Conservation (phyloP, 2,888 invertebrate genomes). For the Trilocha varians region DNA sequence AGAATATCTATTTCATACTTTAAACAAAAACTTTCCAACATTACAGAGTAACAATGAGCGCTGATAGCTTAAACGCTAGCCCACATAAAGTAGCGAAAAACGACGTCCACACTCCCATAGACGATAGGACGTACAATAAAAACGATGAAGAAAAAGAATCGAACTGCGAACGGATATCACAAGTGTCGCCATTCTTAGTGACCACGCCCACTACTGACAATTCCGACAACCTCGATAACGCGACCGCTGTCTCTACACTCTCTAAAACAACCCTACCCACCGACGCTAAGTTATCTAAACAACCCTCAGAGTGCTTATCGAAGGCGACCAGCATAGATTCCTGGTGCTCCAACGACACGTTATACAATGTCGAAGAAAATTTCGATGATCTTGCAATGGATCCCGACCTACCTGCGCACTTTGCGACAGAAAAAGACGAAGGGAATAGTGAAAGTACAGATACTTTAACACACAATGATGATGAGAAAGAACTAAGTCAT, state of each 20-base stretch:
- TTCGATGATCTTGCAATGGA: slow-evolving; percentile 63
- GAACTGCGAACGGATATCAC: slow-evolving; percentile 50
- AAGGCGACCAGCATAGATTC: slow-evolving; percentile 76
- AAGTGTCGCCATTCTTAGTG: slow-evolving; percentile 57
- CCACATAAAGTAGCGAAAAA: slow-evolving; percentile 32
- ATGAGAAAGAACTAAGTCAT: slow-evolving; percentile 48
- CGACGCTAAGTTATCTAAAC: slow-evolving; percentile 60
- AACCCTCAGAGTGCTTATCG: slow-evolving; percentile 55
- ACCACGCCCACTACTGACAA: slow-evolving; percentile 59
- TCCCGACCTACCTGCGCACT: slow-evolving; percentile 37
- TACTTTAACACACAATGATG: slow-evolving; percentile 55
- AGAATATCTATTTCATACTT: too few species aligned
- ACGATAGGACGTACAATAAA: slow-evolving; percentile 51
- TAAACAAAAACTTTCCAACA: too few species aligned
- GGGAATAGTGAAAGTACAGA: slow-evolving; percentile 53
- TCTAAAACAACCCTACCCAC: slow-evolving; percentile 65
- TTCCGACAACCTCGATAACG: slow-evolving; percentile 43
- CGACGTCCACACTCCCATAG: slow-evolving; percentile 33
- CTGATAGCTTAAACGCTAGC: slow-evolving; percentile 62
- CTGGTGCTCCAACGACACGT: slow-evolving; percentile 77
- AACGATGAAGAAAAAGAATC: slow-evolving; percentile 47
- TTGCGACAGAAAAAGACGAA: slow-evolving; percentile 31
- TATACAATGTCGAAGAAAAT: slow-evolving; percentile 76
- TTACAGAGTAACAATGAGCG: slow-evolving; percentile 63
- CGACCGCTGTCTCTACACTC: slow-evolving; percentile 57